Base-by-base conservation (phyloP, 2,113 vertebrate species). In the Leuciscus idus region DNA sequence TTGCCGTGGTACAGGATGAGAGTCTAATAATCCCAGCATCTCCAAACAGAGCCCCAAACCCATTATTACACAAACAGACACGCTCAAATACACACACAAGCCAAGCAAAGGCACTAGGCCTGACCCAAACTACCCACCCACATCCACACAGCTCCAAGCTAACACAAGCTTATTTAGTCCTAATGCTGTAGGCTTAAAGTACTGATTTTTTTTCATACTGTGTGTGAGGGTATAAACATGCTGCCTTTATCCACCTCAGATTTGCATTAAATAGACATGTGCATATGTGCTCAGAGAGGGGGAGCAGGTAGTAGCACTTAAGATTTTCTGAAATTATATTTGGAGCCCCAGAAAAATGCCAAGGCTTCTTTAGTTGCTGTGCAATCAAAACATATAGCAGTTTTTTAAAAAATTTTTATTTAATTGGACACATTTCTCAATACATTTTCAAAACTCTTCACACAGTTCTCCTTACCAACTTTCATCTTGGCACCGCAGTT, bases 1-100 rank as follows among this genome's bases (percentile, higher is more conserved):
- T 84, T 91, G 91, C 90, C 70, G 85, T 87, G 89, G 88, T 92
- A 89, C 92, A 91, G 91, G 89, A 91, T 90, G 91, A 92, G 90
- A 90, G 90, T 91, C 90, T 92, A 93, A 94, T 93, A 93, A 93
- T 90, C 90, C 83, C 84, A 83, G 85, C 91, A 92, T 93, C 89
- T 88, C 87, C 89, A 90, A 93, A 87, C 88, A 90, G 91, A 93
- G 91, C 90, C 90, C 90, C 68, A 90, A 88, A 89, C 92, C 90
- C 91, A 90, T 94, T 91, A 92, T 94, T 93, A 79, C 84, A 92
- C 91, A 92, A 90, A 88, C 90, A 91, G 85, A 81, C 90, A 80
- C 62, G 33, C n/a, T 28, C 68, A 36, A 39, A 55, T 33, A 86
- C 64, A 86, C 46, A 84, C 62, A 50, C 52, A 26, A 62, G 33